Evolutionary conservation across 2,888 invertebrate species (phyloP).

Genomic region (Drosophila acutilabella): DNA sequence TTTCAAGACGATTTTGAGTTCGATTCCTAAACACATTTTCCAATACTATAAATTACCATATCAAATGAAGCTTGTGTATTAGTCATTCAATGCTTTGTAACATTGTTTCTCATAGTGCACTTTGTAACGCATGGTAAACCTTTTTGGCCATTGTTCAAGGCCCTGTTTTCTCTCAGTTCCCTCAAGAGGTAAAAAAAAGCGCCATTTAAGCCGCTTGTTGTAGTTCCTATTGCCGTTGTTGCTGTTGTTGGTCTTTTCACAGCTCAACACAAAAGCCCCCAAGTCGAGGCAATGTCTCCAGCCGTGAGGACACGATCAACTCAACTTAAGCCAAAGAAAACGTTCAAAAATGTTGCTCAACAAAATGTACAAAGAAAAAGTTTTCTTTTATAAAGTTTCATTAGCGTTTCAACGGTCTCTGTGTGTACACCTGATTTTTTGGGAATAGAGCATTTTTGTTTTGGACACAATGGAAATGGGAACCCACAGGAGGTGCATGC

Average conservation of each 20-base stretch:
- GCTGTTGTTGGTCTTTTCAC: conserved; percentile 68
- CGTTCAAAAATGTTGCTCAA: conserved; percentile 54
- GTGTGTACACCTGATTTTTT: conserved; percentile 65
- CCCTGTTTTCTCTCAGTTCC: conserved; percentile 19
- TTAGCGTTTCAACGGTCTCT: conserved; percentile 52
- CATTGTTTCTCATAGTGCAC: conserved; percentile 48
- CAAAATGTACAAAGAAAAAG: conserved; percentile 42
- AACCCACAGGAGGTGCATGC: conserved; percentile 67
- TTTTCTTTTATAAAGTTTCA: conserved; percentile 64
- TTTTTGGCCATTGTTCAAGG: conserved; percentile 64
- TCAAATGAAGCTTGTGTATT: conserved; percentile 64
- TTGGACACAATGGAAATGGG: conserved; percentile 50
- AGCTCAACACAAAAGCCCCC: conserved; percentile 70
- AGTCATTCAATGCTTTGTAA: conserved; percentile 62
- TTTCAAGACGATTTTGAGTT: neutral
- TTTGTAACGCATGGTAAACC: conserved; percentile 40
- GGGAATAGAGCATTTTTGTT: conserved; percentile 24
- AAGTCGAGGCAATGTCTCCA: conserved; percentile 67
- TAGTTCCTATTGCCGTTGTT: conserved; percentile 36
- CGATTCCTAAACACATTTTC: conserved; percentile 34
- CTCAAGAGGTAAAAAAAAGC: conserved; percentile 49
- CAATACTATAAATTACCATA: conserved; percentile 69
- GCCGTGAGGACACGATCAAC: conserved; percentile 74
- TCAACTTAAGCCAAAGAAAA: conserved; percentile 25
- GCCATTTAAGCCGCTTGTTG: conserved; percentile 77